phyloP scores from a whole-genome alignment of 2,113 vertebrate genomes.

The Oceanites oceanicus region DNA sequence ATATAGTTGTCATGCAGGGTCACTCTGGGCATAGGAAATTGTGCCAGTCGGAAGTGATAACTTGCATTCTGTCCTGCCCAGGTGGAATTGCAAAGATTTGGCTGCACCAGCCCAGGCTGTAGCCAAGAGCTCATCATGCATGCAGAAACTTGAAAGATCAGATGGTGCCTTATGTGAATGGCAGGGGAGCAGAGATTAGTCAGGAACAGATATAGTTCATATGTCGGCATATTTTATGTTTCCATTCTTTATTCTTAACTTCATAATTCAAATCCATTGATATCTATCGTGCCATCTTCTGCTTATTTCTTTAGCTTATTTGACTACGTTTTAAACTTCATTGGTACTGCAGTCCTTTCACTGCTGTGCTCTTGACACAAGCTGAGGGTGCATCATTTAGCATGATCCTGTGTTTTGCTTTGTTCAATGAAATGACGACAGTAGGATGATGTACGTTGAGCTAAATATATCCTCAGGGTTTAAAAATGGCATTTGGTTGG shows the following conservation, averaged over 20 bases:
- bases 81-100: slow-evolving; percentile 46
- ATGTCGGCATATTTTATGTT: slow-evolving; percentile 16
- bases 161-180: slow-evolving; percentile 37
- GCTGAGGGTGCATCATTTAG: slow-evolving; percentile 41
- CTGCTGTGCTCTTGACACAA: slow-evolving; percentile 4
- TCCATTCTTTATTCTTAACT: slow-evolving; percentile 20
- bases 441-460: slow-evolving; percentile 40
- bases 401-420: slow-evolving; percentile 6
- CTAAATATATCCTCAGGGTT: slow-evolving; percentile 54
- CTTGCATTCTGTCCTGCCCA: slow-evolving; percentile 63
- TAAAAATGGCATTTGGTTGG: slow-evolving; percentile 64
- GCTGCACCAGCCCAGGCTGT: neutral
- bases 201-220: neutral
- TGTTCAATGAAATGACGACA: slow-evolving; percentile 43
- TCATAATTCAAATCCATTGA: neutral
- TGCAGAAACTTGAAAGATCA: slow-evolving; percentile 45
- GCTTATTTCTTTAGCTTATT: neutral
- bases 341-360: neutral
- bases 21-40: slow-evolving; percentile 27
- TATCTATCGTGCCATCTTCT: neutral
- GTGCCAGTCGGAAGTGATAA: slow-evolving; percentile 59
- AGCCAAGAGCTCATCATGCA: slow-evolving; percentile 51
- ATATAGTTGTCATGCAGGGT: slow-evolving; percentile 17
- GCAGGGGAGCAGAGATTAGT: slow-evolving; percentile 23
- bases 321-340: neutral